Evolutionary conservation across 2,888 invertebrate genomes (phyloP).

Genomic region (Aromia moschata): DNA sequence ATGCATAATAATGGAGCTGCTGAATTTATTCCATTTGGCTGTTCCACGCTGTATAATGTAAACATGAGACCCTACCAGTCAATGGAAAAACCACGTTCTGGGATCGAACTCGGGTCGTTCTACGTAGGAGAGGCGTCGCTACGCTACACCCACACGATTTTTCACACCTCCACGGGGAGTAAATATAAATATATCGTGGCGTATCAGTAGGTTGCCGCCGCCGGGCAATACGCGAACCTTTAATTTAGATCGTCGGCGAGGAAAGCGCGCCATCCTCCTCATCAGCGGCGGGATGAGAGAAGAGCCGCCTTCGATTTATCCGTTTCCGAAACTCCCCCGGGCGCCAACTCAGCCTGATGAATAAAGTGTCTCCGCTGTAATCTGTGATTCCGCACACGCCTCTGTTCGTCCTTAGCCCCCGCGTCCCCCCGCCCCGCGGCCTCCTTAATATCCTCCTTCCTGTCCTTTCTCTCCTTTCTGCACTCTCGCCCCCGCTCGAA

Average conservation of each 20-base stretch:
- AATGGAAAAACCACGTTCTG: no score
- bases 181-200: conserved; percentile 32
- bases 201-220: conserved; percentile 31
- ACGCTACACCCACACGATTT: conserved; percentile 5
- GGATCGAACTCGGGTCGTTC: no score
- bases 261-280: conserved; percentile 25
- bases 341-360: conserved; percentile 42
- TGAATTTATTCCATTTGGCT: no score
- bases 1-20: no score
- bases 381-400: conserved; percentile 45
- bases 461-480: conserved; percentile 34
- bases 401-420: conserved; percentile 20
- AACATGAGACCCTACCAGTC: no score
- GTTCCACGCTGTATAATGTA: no score
- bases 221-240: conserved; percentile 33
- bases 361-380: conserved; percentile 47
- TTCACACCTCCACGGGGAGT: not conserved
- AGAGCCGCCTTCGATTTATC: conserved; percentile 40
- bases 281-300: conserved; percentile 26
- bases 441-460: conserved; percentile 35
- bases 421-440: conserved; percentile 17
- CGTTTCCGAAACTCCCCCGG: conserved; percentile 36
- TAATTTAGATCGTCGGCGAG: conserved; percentile 32
- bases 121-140: no score
- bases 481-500: conserved; percentile 27